Evolutionary conservation across 2,888 invertebrate genomes (phyloP), one percentile per base, ranked within the genome.

Genomic region (Stegophylla sp.): DNA sequence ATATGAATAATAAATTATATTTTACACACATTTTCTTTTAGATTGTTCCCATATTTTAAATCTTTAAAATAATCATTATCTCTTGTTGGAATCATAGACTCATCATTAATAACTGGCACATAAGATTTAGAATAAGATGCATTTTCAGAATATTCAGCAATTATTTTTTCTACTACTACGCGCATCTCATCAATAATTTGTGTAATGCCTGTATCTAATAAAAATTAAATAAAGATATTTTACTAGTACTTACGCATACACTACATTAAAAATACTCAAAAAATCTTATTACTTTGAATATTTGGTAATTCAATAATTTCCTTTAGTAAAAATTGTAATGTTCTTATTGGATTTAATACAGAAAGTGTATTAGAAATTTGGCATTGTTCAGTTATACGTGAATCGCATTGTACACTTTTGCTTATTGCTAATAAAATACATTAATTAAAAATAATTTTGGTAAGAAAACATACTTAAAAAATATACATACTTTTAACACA

Each of bases 241-340:
- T 1, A 56, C 3, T 34, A 23, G n/a, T 71, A 72, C n/a, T 3
- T 20, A 23, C 15, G 9, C n/a, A 17, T 28, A 53, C 43, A 2
- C n/a, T 45, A 79, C 2, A 56, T 48, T 45, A 12, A 59, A 67
- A n/a, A 64, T 41, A 76, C 7, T 34, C 7, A 0, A 13, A 41
- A 23, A 2, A n/a, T 51, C n/a, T 4, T 69, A 41, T 69, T 17
- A 79, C 79, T 71, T 79, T 79, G 34, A 71, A 51, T 20, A 61
- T 34, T 51, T 26, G 77, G 77, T 28, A 63, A 61, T n/a, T 71
- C 59, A 17, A 17, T 26, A 51, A 79, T 69, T 71, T 79, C 79
- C 51, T 41, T 79, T 41, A 79, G 17, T 79, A 79, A 41, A 79
- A 71, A 79, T 79, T 79, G 71, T 41, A 79, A 71, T 79, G 79